These are phyloP conservation scores for Myathropa florea DNA, from an alignment of 2,888 invertebrate species.

Conservation along the genomic window DNA sequence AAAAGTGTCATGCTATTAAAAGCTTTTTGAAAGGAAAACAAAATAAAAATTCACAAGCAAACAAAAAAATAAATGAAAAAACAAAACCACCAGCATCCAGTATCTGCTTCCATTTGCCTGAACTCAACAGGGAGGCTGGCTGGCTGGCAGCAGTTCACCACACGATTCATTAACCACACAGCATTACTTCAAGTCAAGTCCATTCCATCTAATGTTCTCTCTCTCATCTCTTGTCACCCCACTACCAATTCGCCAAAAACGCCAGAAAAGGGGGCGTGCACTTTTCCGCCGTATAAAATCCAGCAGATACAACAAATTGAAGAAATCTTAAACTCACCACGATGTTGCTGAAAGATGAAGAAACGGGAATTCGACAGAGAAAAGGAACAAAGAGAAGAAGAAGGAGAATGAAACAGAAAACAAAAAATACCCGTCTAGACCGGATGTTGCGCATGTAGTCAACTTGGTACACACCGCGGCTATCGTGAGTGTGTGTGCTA, in stretches of 20 bases:
- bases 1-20: constrained; percentile 25
- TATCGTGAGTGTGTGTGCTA: constrained; percentile 2
- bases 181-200: not conserved
- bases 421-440: constrained; percentile 60
- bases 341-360: constrained; percentile 54
- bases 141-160: constrained; percentile 30
- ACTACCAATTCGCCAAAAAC: constrained; percentile 18
- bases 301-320: constrained; percentile 4
- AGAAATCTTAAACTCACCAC: constrained; percentile 58
- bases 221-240: not conserved
- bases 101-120: not conserved
- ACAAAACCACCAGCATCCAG: not conserved
- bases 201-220: not conserved
- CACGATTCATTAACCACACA: constrained; percentile 1
- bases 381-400: not conserved
- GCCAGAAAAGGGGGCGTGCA: constrained; percentile 54
- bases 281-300: constrained; percentile 4
- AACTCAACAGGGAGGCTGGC: not conserved
- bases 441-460: constrained; percentile 66
- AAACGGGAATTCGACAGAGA: constrained; percentile 24
- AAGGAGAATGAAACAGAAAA: not conserved
- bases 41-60: not conserved
- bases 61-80: not conserved
- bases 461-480: not conserved
- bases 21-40: constrained; percentile 18